Evolutionary conservation across 2,888 invertebrate genomes (phyloP), one percentile per base, ranked within the genome.

Genomic region (Diogma glabrata): DNA sequence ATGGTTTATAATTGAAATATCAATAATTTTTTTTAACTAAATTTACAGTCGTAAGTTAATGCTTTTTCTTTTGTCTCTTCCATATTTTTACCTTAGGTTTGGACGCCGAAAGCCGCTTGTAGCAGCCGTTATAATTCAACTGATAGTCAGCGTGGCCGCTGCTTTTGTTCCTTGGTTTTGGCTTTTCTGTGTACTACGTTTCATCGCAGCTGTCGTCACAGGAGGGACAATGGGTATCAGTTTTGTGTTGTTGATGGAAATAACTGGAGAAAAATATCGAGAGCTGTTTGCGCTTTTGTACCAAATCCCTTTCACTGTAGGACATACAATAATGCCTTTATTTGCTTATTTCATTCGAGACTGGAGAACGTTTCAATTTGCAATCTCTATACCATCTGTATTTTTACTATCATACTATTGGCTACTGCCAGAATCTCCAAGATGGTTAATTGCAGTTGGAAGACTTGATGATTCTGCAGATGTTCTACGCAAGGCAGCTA

Each of bases 151-250:
- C 12, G 75, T 84, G 9, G 73, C 76, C 0, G 82, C 85, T 17
- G 82, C 85, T 0, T 74, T 82, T 55, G 79, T 84, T 0, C 79
- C 85, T 3, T 81, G 79, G 71, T 81, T 77, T 52, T 66, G 69
- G 64, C 58, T 72, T 5, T 84, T 87, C 60, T 76, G 86, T 8
- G 52, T 81, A 0, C 73, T 84, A 47, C 73, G 87, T 40, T 84
- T 87, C 62, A 61, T 87, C 17, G 76, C 81, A 12, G 87, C 85
- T 1, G 73, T 84, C 20, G 85, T 85, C 9, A 87, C 86, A 2
- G 87, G 87, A 45, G 89, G 89, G 30, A 84, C 85, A 0, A 90
- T 90, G 84, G 82, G 86, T 49, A 86, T 84, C 43, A 82, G 82
- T 61, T 83, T 83, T 56, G 82, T 82, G 3, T 70, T 82, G 4